These are phyloP conservation scores for Oppia nitens DNA, from an alignment of 1,140 invertebrate genomes.

Conservation along the genomic window DNA sequence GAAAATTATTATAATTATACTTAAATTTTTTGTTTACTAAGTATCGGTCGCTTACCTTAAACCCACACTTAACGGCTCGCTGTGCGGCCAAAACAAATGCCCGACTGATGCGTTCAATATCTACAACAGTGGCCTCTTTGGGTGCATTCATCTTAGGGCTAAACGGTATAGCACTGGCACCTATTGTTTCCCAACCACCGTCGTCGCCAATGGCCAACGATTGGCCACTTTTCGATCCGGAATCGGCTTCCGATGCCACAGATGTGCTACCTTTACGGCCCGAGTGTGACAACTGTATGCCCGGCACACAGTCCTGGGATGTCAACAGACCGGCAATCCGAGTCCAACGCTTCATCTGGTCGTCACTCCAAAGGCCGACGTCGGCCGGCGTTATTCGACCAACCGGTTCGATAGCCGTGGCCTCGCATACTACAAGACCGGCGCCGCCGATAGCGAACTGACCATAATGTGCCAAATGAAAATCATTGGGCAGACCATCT, in stretches of 20 bases:
- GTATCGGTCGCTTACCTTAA: no score
- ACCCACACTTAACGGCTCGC: neutral
- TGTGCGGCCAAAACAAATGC: neutral
- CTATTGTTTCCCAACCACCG: no score
- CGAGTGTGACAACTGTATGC: neutral
- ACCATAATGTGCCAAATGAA: neutral
- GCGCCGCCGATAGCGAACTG: neutral
- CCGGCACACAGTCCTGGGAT: neutral
- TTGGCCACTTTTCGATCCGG: no score
- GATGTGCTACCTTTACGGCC: neutral
- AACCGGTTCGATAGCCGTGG: neutral
- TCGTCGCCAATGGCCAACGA: no score
- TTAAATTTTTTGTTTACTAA: no score
- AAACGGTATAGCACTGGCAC: no score
- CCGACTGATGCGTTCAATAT: neutral
- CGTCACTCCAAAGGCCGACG: neutral
- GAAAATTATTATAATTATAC: no score
- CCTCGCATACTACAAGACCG: neutral
- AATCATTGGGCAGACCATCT: neutral
- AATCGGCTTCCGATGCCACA: no score
- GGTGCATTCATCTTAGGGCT: no score
- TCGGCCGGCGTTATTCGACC: neutral
- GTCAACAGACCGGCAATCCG: neutral
- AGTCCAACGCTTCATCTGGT: neutral
- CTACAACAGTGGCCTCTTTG: neutral